Base-by-base conservation (phyloP, 2,888 invertebrate species). In the Leptothorax acervorum region DNA sequence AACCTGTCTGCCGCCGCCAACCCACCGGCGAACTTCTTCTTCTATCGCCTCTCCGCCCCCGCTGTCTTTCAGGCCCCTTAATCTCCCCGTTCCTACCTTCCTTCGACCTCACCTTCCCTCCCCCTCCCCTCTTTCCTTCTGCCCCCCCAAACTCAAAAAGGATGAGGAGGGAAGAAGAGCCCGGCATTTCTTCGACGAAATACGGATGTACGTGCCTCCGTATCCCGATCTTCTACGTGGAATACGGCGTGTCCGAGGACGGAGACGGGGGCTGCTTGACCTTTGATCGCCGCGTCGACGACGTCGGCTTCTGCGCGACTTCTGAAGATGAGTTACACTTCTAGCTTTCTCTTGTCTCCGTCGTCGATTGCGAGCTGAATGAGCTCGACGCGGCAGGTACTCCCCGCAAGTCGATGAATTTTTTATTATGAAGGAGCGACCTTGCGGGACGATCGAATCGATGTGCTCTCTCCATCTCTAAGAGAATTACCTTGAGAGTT, bases 201-300 rank as follows among this genome's bases (percentile, higher is more conserved):
- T 92, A 93, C 92, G 92, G 90, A 89, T 90, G 90, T 93, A 93
- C 93, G 93, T 93, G 93, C 92, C 88, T 89, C 88, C 90, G 86
- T 87, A 88, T 87, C 87, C 89, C 82, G 71, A 75, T 81, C 74
- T 83, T 79, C 87, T 90, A 92, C 93, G 93, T 93, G 93, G 93
- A 93, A 93, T 93, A 92, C 89, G 60, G 55, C 66, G 73, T 28
- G n/a, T 39, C 78, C 78, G 51, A 62, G 65, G 65, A 68, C 35
- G 73, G 31, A 57, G 73, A 35, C 71, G 78, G 48, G 51, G 79
- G 39, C 73, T 23, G 55, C 45, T 60, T 48, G 79, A 79, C 60
- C 79, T 74, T 79, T 79, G 79, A 74, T 60, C 48, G 35, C 35
- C 42, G 42, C 42, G 57, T 57, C 55, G 78, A 79, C 79, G 31